A percentile compares a stretch with the other conserved stretches of the same genome.
Conservation (phyloP, 2,888 invertebrate species). For the Drosophila neutralis region DNA sequence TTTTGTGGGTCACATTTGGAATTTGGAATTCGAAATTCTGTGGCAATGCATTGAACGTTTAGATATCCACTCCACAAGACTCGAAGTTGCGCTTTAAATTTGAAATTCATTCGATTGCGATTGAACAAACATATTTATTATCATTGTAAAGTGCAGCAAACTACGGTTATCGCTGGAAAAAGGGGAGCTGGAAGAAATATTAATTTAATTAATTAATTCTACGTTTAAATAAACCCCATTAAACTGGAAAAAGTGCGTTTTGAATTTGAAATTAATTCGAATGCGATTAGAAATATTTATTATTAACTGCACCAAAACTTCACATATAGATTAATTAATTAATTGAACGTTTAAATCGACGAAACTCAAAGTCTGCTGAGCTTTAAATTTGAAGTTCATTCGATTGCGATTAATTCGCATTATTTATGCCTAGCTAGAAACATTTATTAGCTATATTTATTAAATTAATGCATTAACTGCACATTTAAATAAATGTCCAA, state of each 20-base stretch:
- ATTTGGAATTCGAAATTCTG: conserved; percentile 54
- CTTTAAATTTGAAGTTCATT: conserved; percentile 39
- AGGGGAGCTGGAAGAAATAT: not conserved
- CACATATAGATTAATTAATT: too few relatives aligned
- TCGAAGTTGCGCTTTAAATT: conserved; percentile 35
- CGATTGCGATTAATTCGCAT: not conserved
- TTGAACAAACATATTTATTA: not conserved
- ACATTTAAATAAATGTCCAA: conserved; percentile 40
- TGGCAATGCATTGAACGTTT: conserved; percentile 59
- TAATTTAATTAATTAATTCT: conserved; percentile 31
- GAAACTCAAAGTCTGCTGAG: conserved; percentile 15
- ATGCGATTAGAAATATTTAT: not conserved
- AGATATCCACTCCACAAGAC: conserved; percentile 47
- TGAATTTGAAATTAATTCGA: conserved; percentile 41
- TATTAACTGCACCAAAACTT: not conserved
- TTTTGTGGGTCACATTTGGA: conserved; percentile 51
- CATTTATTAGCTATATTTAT: not conserved
- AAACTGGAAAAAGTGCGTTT: conserved; percentile 26
- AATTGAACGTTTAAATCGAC: conserved; percentile 50
- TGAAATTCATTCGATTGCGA: conserved; percentile 30
- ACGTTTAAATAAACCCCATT: conserved; percentile 45
- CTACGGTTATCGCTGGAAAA: not conserved
- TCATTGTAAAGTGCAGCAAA: not conserved
- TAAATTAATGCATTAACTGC: conserved; percentile 28
- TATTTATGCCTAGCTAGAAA: too few relatives aligned